phyloP scores from a whole-genome alignment of 2,113 vertebrate genomes.

The Cololabis saira region DNA sequence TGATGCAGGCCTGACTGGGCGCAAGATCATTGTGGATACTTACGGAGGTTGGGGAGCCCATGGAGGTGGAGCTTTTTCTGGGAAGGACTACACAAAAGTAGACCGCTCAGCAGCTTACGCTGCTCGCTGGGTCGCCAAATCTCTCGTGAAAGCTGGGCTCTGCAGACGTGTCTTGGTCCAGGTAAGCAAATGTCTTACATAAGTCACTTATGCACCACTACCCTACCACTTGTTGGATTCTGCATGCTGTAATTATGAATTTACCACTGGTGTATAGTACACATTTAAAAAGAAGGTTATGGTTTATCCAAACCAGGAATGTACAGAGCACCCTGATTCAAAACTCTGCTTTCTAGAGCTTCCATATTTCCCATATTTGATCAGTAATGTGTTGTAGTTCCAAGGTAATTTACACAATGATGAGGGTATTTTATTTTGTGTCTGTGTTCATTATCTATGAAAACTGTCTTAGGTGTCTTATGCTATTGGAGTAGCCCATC shows the following conservation, averaged over 20 bases:
- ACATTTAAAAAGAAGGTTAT: too few relatives aligned
- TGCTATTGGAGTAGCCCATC: conserved; percentile 93
- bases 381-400: too few relatives aligned
- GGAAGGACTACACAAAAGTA: conserved; percentile 97
- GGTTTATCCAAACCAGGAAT: too few relatives aligned
- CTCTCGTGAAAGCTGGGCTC: conserved; percentile 91
- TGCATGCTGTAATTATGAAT: too few relatives aligned
- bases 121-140: conserved; percentile 97
- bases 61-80: conserved; percentile 95
- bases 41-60: conserved; percentile 97
- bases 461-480: conserved; percentile 86
- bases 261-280: too few relatives aligned
- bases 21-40: conserved; percentile 96
- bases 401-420: too few relatives aligned
- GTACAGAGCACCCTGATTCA: too few relatives aligned
- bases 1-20: conserved; percentile 93
- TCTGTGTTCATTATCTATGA: not conserved
- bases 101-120: conserved; percentile 96
- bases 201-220: not conserved
- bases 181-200: conserved; percentile 63
- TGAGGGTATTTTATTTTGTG: too few relatives aligned
- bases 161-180: conserved; percentile 94
- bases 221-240: too few relatives aligned
- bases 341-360: too few relatives aligned
- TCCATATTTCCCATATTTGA: too few relatives aligned